Conservation (phyloP, 2,113 vertebrate species). For the Poeciliopsis turrubarensis region DNA sequence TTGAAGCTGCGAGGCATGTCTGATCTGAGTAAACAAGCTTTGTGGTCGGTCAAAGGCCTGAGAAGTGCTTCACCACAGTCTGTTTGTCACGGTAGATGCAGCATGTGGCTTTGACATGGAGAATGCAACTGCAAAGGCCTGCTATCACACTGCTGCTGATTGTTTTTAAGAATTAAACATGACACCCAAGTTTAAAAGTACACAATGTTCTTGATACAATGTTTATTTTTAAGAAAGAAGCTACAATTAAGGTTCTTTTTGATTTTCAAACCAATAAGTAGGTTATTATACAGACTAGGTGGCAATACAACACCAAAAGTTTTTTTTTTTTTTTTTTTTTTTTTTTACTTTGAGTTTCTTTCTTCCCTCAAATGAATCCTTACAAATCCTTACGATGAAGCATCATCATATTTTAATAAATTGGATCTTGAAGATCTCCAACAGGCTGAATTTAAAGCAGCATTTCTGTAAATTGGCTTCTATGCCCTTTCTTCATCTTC, state of each 20-base stretch:
- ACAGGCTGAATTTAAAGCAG: not conserved
- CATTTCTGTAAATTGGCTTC: not conserved
- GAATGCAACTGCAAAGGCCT: not conserved
- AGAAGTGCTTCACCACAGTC: conserved; percentile 4
- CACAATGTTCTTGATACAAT: not conserved
- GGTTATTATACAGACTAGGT: no score
- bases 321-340: no score
- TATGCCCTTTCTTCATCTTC: not conserved
- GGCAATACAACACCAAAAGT: no score
- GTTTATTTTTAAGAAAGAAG: not conserved
- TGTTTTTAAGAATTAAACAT: not conserved
- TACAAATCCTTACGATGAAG: not conserved
- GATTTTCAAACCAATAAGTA: no score
- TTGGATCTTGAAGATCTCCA: not conserved
- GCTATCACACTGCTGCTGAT: not conserved
- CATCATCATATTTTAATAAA: not conserved
- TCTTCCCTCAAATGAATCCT: not conserved
- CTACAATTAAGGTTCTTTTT: no score
- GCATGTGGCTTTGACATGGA: not conserved
- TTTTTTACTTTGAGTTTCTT: not conserved
- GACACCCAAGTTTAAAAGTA: not conserved
- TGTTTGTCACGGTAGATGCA: not conserved
- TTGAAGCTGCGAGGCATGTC: conserved; percentile 4
- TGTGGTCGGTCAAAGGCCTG: conserved; percentile 21
- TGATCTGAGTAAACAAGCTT: conserved; percentile 15